Conservation (phyloP, 2,888 invertebrate species). For the Dynastes hyllus region DNA sequence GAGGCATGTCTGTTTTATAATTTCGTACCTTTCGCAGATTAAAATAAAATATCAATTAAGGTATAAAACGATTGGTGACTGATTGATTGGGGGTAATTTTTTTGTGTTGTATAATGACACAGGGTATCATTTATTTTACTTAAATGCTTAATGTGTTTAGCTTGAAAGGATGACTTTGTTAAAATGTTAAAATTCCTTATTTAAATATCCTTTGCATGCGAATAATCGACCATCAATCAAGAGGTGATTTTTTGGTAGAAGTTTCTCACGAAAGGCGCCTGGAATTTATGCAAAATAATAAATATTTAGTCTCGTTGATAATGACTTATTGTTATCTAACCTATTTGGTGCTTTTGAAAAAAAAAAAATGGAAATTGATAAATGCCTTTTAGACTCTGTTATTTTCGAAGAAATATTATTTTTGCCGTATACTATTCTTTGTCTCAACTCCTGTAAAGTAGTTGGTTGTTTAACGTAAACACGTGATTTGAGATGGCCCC, state of each 20-base stretch:
- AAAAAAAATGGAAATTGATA: too few relatives aligned
- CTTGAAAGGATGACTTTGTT: slow-evolving; percentile 42
- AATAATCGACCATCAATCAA: not conserved
- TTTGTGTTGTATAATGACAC: not conserved
- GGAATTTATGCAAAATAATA: slow-evolving; percentile 5
- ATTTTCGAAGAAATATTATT: too few relatives aligned
- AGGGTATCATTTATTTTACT: slow-evolving; percentile 25
- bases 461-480: too few relatives aligned
- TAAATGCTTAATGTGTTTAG: slow-evolving; percentile 18
- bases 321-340: too few relatives aligned
- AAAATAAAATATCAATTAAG: slow-evolving; percentile 49
- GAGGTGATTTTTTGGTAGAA: not conserved
- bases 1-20: not conserved
- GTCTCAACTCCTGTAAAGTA: too few relatives aligned
- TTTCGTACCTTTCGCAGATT: slow-evolving; percentile 1
- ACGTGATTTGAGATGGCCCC: too few relatives aligned
- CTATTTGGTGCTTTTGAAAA: too few relatives aligned
- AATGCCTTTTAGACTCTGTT: too few relatives aligned
- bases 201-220: not conserved
- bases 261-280: not conserved
- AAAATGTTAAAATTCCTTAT: not conserved
- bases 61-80: not conserved
- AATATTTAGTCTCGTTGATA: too few relatives aligned
- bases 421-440: too few relatives aligned
- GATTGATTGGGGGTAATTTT: slow-evolving; percentile 43